Evolutionary conservation across 2,113 vertebrate species (phyloP).

Genomic region (Anguilla rostrata): DNA sequence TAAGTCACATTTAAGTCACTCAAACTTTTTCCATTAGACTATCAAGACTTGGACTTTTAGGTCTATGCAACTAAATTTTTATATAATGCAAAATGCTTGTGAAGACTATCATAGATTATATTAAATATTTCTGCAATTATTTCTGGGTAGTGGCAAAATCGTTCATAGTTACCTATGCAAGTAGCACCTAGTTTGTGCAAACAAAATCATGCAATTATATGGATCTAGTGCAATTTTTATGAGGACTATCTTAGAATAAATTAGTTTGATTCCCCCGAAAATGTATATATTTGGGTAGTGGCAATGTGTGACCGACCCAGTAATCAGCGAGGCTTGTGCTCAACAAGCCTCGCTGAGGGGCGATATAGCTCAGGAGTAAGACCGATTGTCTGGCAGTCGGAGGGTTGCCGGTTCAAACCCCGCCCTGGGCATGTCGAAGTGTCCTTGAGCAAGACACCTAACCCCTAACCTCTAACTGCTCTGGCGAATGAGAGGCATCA

Average conservation of each 20-base stretch:
- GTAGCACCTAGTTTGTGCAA: neutral
- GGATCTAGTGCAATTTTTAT: conserved; percentile 16
- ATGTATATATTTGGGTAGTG: conserved; percentile 20
- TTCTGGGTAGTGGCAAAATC: conserved; percentile 2
- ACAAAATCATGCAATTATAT: neutral
- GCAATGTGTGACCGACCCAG: neutral
- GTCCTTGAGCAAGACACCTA: too few species aligned
- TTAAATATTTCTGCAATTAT: conserved; percentile 6
- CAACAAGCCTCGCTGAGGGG: too few species aligned
- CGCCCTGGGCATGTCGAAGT: too few species aligned
- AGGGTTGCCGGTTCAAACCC: too few species aligned
- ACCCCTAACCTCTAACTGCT: too few species aligned
- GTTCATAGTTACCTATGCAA: conserved; percentile 23
- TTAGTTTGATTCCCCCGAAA: neutral
- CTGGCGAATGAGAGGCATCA: too few species aligned
- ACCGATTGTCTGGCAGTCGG: too few species aligned
- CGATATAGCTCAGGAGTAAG: too few species aligned
- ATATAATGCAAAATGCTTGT: conserved; percentile 25
- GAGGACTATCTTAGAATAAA: neutral
- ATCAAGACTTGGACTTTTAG: conserved; percentile 12
- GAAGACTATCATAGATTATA: conserved; percentile 26
- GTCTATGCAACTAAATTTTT: conserved; percentile 27
- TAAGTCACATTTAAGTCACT: neutral
- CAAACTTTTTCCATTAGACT: conserved; percentile 12
- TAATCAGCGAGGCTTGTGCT: neutral